Conservation (phyloP, 2,797 vertebrate species). For the Halcyon chelicuti region DNA sequence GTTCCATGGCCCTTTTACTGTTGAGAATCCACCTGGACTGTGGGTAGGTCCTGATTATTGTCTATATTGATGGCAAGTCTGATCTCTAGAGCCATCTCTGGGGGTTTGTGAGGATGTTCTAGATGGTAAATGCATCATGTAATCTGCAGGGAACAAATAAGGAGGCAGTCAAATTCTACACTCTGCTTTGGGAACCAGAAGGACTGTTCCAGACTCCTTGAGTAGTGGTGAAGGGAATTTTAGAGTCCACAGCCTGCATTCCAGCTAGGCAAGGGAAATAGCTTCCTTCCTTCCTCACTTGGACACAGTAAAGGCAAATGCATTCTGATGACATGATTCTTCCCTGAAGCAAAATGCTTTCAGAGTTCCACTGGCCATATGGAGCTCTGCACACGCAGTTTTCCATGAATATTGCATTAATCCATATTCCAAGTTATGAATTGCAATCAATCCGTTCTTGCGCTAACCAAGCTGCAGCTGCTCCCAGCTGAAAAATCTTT, state of each 20-base stretch:
- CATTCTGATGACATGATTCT: slow-evolving; percentile 37
- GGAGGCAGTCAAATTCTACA: neutral
- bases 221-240: neutral
- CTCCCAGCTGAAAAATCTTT: slow-evolving; percentile 61
- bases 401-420: slow-evolving; percentile 64
- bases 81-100: neutral
- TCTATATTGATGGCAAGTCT: neutral
- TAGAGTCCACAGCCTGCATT: neutral
- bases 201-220: neutral
- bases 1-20: neutral
- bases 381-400: neutral
- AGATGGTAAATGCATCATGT: neutral
- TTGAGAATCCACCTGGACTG: neutral
- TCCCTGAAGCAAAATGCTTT: slow-evolving; percentile 46
- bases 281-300: slow-evolving; percentile 33
- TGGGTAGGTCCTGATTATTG: neutral
- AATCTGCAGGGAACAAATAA: neutral
- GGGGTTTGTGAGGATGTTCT: neutral
- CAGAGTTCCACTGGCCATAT: slow-evolving; percentile 22
- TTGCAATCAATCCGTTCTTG: slow-evolving; percentile 57
- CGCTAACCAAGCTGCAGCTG: slow-evolving; percentile 43
- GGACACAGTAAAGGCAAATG: slow-evolving; percentile 16
- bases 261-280: slow-evolving; percentile 35
- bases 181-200: neutral
- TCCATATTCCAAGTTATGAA: slow-evolving; percentile 60